Evolutionary conservation across 1,140 invertebrate genomes (phyloP), one percentile per base, ranked within the genome.

Genomic region (Ostrea edulis): DNA sequence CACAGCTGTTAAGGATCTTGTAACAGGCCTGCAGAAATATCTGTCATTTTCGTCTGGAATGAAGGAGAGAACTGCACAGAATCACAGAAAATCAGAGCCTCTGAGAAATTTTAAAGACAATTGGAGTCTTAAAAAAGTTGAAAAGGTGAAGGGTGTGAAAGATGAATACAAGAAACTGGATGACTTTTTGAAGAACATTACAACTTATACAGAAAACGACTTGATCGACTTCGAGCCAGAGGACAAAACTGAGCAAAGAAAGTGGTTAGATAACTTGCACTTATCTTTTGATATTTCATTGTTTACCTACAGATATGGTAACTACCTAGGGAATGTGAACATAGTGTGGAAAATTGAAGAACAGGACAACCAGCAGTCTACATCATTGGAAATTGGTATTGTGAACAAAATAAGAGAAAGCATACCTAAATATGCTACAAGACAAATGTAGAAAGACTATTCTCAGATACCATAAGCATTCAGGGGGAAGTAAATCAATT

Each of bases 281-380:
- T 35, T 86, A 12, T 65, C 65, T 52, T 86, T 51, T 52, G 29
- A 29, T 51, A 44, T 77, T 14, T 52, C 44, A 22, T 44, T 86
- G n/a, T 86, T 52, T 25, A 86, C 85, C 7, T 65, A 86, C 25
- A 51, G 65, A 44, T 52, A 71, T 77, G 85, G 85, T 14, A 77
- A 86, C 52, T 86, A 86, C 52, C 51, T 86, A 8, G 85, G 62
- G 22, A 86, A 86, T 22, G 29, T 71, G 29, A 68, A 53, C 25
- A 65, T 86, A 35, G 53, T 86, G 12, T 82, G 81, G 81, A 82
- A 82, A 82, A 20, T 82, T 20, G 11, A 29, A 22, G 25, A 12
- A 52, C 29, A 82, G 12, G 85, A 71, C 17, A n/a, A n/a, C n/a
- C n/a, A n/a, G n/a, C 35, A 44, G 51, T 53, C 29, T 51, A 0